Evolutionary conservation across 2,797 vertebrate species (phyloP).

Genomic region (Neosilurus mollespiculum): DNA sequence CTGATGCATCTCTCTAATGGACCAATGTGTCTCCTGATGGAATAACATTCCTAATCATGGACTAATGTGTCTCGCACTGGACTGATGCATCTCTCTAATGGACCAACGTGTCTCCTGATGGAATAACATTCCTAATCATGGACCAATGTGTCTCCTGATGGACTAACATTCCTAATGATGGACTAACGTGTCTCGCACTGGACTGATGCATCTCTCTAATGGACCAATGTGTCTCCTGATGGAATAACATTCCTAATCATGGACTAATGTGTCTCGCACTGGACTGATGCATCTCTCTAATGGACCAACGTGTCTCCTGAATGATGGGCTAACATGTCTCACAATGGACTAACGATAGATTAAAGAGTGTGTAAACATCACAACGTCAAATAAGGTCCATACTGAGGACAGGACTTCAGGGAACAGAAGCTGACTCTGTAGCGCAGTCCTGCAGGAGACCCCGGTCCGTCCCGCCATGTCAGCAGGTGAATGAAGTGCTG

Average conservation of each 20-base stretch:
- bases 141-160: not conserved
- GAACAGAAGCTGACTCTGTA: not conserved
- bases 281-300: not conserved
- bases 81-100: not conserved
- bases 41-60: not conserved
- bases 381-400: not conserved
- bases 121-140: too few species aligned
- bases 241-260: not conserved
- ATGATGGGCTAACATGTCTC: not conserved
- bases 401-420: not conserved
- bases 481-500: conserved; percentile 23
- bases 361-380: not conserved
- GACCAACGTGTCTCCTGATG: not conserved
- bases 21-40: not conserved
- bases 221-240: not conserved
- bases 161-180: not conserved
- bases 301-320: not conserved
- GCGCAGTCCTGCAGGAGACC: conserved; percentile 32
- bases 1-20: not conserved
- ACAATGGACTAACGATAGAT: not conserved
- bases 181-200: not conserved
- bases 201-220: not conserved
- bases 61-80: not conserved
- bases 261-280: not conserved
- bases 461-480: conserved; percentile 35